phyloP scores from a whole-genome alignment of 2,797 vertebrate species.

The Australoheros facetus region DNA sequence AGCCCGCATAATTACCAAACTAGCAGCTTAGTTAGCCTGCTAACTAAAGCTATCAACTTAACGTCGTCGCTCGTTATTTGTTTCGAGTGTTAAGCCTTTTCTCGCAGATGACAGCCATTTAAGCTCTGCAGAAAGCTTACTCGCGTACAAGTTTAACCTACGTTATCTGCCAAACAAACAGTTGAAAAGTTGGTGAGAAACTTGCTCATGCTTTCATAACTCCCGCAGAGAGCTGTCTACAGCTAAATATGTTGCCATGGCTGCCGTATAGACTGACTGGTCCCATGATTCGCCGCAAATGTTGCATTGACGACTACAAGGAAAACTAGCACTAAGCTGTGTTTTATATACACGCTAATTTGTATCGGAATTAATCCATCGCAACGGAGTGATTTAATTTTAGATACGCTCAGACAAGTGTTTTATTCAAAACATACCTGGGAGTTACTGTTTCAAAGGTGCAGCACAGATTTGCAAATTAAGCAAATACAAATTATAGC shows the following conservation, averaged over 20 bases:
- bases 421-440: not conserved
- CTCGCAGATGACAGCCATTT: too few species aligned
- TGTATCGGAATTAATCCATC: not conserved
- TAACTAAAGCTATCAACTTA: conserved; percentile 6
- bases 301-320: not conserved
- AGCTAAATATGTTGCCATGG: conserved; percentile 56
- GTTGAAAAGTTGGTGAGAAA: not conserved
- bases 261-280: conserved; percentile 1
- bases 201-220: not conserved
- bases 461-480: fast-evolving
- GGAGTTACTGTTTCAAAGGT: not conserved
- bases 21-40: conserved; percentile 42
- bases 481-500: not conserved
- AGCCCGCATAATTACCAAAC: not conserved
- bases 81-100: not conserved
- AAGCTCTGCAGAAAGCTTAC: fast-evolving
- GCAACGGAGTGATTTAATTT: not conserved
- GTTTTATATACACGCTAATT: not conserved
- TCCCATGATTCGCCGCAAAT: conserved; percentile 11
- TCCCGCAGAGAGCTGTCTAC: not conserved
- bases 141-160: not conserved
- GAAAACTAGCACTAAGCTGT: fast-evolving
- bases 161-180: not conserved
- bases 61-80: not conserved
- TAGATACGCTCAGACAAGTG: not conserved